Base-by-base conservation (phyloP, 2,113 vertebrate species). In the Romanogobio albipinnatus region DNA sequence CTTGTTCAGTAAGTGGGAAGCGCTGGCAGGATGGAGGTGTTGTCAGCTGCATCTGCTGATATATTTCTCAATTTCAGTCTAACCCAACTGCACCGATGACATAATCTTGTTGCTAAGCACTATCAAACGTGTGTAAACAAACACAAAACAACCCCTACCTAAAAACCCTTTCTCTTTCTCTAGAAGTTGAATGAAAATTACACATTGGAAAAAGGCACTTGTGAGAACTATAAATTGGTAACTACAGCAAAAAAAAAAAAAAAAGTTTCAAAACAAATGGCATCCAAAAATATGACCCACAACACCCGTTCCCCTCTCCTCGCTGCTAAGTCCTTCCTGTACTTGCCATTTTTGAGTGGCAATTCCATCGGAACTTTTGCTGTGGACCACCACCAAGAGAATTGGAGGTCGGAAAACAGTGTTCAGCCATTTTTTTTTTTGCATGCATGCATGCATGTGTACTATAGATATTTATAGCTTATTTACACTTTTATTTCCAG, bases 401-500 rank as follows among this genome's bases (percentile, higher is more conserved):
- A 47, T 68, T 22, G 81, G 68, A 89, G 88, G 74, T 88, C 87
- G 39, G 91, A 92, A 93, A 91, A 89, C 86, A 82, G 51, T 83
- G 73, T 75, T 82, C 87, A 43, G 85, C 76, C 86, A 82, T 89
- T 81, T 84, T 84, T 89, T 82, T 84, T 83, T 85, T 90, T 83
- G 29, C 29, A 33, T 33, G 29, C 29, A 33, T 88, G 87, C 70
- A 91, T 84, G 75, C 85, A 77, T 87, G 86, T 89, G 85, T 83
- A 87, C 58, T 87, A 85, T 77, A 81, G 76, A 89, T 86, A 87
- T 89, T 90, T 90, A 86, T 91, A 83, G 84, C 64, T 77, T 86
- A 90, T 93, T 92, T 84, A 89, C 90, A 91, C 81, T 22, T 84
- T 56, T 85, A 66, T 93, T 94, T 94, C 93, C 94, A 91, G 36